Conservation (phyloP, 2,113 vertebrate species). For the Cheilinus undulatus region DNA sequence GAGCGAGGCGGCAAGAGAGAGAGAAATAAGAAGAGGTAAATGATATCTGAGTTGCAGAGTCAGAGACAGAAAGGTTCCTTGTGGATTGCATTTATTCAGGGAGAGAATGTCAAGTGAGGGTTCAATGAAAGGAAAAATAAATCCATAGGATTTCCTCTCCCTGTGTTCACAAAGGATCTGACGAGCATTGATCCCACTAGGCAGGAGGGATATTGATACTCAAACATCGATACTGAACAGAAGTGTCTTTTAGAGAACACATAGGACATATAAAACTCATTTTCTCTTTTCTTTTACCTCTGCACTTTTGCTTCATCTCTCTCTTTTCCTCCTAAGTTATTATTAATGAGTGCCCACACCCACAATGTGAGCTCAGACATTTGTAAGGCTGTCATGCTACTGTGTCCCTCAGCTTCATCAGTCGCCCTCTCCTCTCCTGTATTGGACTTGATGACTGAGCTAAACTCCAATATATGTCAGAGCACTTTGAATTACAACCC, state of each 20-base stretch:
- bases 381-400: slow-evolving; percentile 29
- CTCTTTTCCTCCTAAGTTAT: slow-evolving; percentile 5
- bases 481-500: slow-evolving; percentile 63
- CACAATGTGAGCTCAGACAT: slow-evolving; percentile 22
- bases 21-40: slow-evolving; percentile 11
- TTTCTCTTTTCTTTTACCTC: not conserved
- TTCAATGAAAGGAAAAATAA: slow-evolving; percentile 22
- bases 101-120: slow-evolving; percentile 14
- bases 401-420: slow-evolving; percentile 8
- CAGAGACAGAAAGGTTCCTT: slow-evolving; percentile 14
- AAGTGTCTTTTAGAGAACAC: slow-evolving; percentile 6
- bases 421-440: slow-evolving; percentile 21
- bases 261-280: not conserved
- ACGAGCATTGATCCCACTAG: slow-evolving; percentile 18
- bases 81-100: slow-evolving; percentile 10
- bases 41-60: slow-evolving; percentile 14
- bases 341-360: slow-evolving; percentile 34
- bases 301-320: not conserved
- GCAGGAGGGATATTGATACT: slow-evolving; percentile 13
- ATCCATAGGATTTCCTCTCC: slow-evolving; percentile 25
- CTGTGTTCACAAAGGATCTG: slow-evolving; percentile 30
- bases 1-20: slow-evolving; percentile 16
- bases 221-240: not conserved
- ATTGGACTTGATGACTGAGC: slow-evolving; percentile 58
- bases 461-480: slow-evolving; percentile 48